Conservation (phyloP, 2,888 invertebrate genomes). For the Rhorus exstirpatorius region DNA sequence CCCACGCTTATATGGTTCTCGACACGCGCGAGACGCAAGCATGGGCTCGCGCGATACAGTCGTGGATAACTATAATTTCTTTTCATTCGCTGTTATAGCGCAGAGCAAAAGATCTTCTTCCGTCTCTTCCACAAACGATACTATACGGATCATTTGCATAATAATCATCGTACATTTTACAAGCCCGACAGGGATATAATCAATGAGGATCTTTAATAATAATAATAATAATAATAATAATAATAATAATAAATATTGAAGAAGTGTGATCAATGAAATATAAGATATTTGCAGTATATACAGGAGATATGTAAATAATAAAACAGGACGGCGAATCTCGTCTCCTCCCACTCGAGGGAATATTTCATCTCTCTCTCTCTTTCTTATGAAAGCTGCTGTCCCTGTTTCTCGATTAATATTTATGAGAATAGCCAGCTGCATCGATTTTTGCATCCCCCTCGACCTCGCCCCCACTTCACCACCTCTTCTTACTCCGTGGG, state of each 20-base stretch:
- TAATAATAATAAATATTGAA: conserved; percentile 32
- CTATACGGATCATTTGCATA: conserved; percentile 67
- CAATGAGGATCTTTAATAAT: conserved; percentile 20
- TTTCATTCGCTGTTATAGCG: conserved; percentile 12
- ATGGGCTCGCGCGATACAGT: conserved; percentile 53
- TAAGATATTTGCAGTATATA: conserved; percentile 15
- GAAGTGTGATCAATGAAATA: conserved; percentile 22
- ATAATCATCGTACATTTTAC: conserved; percentile 72
- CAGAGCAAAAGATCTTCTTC: background rate
- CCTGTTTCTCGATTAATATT: conserved; percentile 78
- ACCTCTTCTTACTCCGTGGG: conserved; percentile 24
- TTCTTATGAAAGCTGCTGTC: conserved; percentile 25
- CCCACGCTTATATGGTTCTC: conserved; percentile 59
- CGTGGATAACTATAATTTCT: conserved; percentile 63
- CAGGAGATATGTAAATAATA: conserved; percentile 42
- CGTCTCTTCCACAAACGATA: conserved; percentile 32
- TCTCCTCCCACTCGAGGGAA: conserved; percentile 42
- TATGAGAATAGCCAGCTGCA: conserved; percentile 78
- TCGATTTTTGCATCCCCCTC: conserved; percentile 67
- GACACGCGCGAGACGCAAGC: conserved; percentile 45
- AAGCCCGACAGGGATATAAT: conserved; percentile 68
- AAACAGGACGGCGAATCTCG: conserved; percentile 57
- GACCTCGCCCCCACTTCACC: background rate
- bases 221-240: conserved; percentile 10
- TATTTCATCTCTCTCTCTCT: conserved; percentile 35